Conservation (phyloP, 2,888 invertebrate species). For the Standfussiana lucernea region DNA sequence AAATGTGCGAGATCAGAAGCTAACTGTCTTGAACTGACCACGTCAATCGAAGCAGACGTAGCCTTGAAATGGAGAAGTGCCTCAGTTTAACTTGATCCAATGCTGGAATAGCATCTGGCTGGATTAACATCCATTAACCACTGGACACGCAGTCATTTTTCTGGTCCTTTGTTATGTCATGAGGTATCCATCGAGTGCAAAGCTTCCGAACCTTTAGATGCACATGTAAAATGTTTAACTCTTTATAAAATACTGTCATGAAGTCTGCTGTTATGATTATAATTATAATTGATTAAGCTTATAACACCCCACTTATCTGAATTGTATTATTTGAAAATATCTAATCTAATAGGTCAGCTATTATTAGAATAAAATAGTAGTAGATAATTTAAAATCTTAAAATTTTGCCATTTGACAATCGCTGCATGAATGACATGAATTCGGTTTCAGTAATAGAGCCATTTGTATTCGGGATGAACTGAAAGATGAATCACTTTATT, state of each 20-base stretch:
- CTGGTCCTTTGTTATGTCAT: too few relatives aligned
- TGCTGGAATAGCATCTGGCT: too few relatives aligned
- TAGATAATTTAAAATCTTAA: slow-evolving; percentile 11
- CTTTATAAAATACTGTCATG: not conserved
- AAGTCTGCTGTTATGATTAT: not conserved
- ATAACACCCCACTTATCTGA: not conserved
- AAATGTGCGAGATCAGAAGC: not conserved
- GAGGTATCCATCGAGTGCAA: too few relatives aligned
- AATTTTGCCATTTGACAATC: slow-evolving; percentile 5
- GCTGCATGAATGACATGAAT: slow-evolving; percentile 1
- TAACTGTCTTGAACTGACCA: not conserved
- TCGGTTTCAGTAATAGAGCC: slow-evolving; percentile 11
- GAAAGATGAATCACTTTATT: slow-evolving; percentile 21
- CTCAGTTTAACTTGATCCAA: not conserved
- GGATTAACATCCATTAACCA: too few relatives aligned
- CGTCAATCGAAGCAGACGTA: not conserved
- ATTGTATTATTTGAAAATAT: slow-evolving; percentile 9
- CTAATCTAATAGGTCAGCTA: slow-evolving; percentile 20
- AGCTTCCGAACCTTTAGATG: too few relatives aligned
- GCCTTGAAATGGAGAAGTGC: not conserved
- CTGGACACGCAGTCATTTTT: too few relatives aligned
- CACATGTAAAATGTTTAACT: too few relatives aligned
- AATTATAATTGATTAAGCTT: not conserved
- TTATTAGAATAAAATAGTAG: slow-evolving; percentile 32
- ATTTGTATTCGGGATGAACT: slow-evolving; percentile 24